Conservation (phyloP, 2,113 vertebrate genomes). For the Fukomys damarensis region DNA sequence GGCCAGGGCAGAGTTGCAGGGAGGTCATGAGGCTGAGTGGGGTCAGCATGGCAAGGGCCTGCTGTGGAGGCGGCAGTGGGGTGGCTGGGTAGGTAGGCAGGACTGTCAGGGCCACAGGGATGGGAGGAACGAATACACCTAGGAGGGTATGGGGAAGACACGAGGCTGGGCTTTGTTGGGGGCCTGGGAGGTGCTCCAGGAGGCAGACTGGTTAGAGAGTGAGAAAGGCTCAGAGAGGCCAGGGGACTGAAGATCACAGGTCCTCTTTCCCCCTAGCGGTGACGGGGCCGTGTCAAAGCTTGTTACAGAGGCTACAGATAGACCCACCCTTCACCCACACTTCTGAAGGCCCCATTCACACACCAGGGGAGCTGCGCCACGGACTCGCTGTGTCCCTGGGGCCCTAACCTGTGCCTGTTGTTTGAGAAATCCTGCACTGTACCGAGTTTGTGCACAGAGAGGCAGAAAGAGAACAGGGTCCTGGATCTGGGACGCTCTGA, state of each 20-base stretch:
- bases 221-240: background rate
- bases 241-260: background rate
- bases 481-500: background rate
- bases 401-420: background rate
- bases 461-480: background rate
- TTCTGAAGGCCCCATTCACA: too few relatives aligned
- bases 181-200: background rate
- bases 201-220: background rate
- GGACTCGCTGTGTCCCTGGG: background rate
- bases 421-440: background rate
- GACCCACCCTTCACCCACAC: accelerated
- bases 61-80: background rate
- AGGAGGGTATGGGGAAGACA: background rate
- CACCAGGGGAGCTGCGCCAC: accelerated
- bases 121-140: background rate
- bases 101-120: background rate
- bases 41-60: background rate
- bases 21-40: background rate
- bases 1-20: background rate
- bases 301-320: background rate
- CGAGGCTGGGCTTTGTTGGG: background rate
- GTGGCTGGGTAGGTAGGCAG: background rate
- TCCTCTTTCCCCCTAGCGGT: background rate
- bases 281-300: background rate
- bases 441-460: background rate